These are phyloP conservation scores for Lycia hirtaria DNA, from an alignment of 2,888 invertebrate species.

Conservation along the genomic window DNA sequence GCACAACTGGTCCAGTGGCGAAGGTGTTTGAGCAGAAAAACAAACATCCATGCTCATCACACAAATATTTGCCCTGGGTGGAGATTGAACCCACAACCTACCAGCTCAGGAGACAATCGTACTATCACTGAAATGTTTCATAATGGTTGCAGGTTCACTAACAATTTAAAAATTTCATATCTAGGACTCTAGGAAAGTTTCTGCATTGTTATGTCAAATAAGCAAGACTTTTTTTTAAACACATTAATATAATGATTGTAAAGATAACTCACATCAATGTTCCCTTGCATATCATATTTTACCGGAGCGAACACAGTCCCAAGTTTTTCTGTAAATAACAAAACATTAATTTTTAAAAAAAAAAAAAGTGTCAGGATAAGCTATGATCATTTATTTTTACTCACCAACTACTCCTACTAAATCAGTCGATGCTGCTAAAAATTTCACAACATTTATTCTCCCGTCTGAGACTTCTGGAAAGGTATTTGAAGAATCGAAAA, in stretches of 20 bases:
- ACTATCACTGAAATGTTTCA: too few relatives aligned
- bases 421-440: slow-evolving; percentile 86
- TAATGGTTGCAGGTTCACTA: too few relatives aligned
- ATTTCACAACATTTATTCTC: slow-evolving; percentile 85
- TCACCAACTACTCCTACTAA: slow-evolving; percentile 88
- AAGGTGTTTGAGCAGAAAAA: too few relatives aligned
- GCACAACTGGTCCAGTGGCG: too few relatives aligned
- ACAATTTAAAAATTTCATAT: too few relatives aligned
- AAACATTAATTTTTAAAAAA: background rate
- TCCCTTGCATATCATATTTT: slow-evolving; percentile 91
- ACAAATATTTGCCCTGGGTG: too few relatives aligned
- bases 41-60: too few relatives aligned
- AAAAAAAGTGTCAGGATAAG: background rate
- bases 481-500: slow-evolving; percentile 56
- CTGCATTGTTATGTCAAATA: too few relatives aligned
- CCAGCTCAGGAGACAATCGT: too few relatives aligned
- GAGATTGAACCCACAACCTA: too few relatives aligned
- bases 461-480: slow-evolving; percentile 85
- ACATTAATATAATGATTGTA: background rate
- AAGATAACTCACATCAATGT: slow-evolving; percentile 87
- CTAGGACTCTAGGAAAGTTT: too few relatives aligned
- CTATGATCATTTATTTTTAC: slow-evolving; percentile 39
- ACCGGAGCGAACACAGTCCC: slow-evolving; percentile 91
- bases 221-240: too few relatives aligned
- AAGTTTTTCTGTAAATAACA: slow-evolving; percentile 87